A percentile compares a stretch with the other conserved stretches of the same genome.
phyloP scores from a whole-genome alignment of 2,888 invertebrate species.

The Marasmarcha lunaedactyla region DNA sequence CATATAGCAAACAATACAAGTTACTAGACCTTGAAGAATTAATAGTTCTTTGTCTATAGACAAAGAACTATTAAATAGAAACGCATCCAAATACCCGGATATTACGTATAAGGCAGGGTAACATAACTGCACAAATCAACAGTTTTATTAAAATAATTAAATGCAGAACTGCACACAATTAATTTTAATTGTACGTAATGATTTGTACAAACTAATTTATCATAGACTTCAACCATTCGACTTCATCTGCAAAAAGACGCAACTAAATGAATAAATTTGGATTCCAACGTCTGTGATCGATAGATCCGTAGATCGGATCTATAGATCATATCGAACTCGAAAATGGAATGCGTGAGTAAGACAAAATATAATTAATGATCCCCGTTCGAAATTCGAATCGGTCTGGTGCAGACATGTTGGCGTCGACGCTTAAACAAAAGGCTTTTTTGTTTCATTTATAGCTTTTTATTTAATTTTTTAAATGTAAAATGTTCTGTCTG shows the following conservation, averaged over 20 bases:
- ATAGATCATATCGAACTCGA: constrained; percentile 66
- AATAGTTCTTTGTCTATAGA: too few relatives aligned
- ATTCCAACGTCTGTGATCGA: constrained; percentile 64
- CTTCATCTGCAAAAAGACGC: constrained; percentile 59
- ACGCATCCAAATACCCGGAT: too few relatives aligned
- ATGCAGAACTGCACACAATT: too few relatives aligned
- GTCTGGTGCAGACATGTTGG: constrained; percentile 65
- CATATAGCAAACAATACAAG: too few relatives aligned
- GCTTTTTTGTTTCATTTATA: constrained; percentile 48
- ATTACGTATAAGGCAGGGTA: too few relatives aligned
- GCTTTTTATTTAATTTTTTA: constrained; percentile 34
- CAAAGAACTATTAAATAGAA: too few relatives aligned
- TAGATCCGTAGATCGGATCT: constrained; percentile 65
- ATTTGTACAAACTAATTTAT: constrained; percentile 25
- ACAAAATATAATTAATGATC: constrained; percentile 70
- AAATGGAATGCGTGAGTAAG: constrained; percentile 70
- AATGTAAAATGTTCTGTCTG: constrained; percentile 45
- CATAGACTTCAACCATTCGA: constrained; percentile 38
- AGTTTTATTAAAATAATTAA: too few relatives aligned
- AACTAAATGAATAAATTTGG: constrained; percentile 66
- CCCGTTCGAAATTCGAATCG: constrained; percentile 62
- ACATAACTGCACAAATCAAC: too few relatives aligned
- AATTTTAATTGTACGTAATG: too few relatives aligned
- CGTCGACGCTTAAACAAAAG: constrained; percentile 66
- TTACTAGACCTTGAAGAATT: too few relatives aligned